A percentile compares a stretch with the other conserved stretches of the same genome.
Conservation (phyloP, 2,888 invertebrate species). For the Tetramorium bicarinatum region DNA sequence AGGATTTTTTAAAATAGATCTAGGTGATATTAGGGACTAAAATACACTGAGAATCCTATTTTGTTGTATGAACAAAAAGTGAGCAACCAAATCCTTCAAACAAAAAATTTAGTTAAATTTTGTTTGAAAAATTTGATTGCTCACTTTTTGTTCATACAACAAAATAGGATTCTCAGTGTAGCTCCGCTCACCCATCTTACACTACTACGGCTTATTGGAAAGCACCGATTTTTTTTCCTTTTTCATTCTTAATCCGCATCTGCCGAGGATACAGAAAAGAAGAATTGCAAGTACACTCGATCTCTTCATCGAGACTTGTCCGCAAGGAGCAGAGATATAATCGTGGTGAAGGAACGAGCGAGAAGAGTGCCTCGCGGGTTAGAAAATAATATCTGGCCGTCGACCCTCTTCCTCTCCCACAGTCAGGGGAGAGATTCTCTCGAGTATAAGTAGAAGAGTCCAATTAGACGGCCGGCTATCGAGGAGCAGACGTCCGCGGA, state of each 20-base stretch:
- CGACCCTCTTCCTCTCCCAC: neutral
- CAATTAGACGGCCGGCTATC: slow-evolving; percentile 40
- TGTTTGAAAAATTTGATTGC: no score
- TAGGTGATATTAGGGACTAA: no score
- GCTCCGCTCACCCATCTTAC: no score
- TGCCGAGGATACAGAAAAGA: neutral
- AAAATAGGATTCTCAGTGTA: no score
- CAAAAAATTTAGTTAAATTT: no score
- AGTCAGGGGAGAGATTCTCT: slow-evolving; percentile 13
- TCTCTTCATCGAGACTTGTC: slow-evolving; percentile 16
- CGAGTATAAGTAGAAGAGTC: slow-evolving; percentile 30
- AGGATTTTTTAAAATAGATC: no score
- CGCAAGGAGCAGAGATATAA: neutral
- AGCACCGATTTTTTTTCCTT: neutral
- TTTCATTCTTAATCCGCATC: neutral
- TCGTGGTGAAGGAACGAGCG: neutral
- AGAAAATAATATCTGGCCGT: slow-evolving; percentile 57
- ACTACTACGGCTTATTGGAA: no score
- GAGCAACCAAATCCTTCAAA: no score
- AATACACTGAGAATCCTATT: no score
- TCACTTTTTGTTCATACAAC: no score
- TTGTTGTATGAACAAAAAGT: no score
- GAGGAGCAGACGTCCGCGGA: slow-evolving; percentile 8
- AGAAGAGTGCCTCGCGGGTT: slow-evolving; percentile 15
- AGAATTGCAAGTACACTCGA: neutral